phyloP scores from a whole-genome alignment of 2,113 vertebrate species.

The Notarius quadriscutis region DNA sequence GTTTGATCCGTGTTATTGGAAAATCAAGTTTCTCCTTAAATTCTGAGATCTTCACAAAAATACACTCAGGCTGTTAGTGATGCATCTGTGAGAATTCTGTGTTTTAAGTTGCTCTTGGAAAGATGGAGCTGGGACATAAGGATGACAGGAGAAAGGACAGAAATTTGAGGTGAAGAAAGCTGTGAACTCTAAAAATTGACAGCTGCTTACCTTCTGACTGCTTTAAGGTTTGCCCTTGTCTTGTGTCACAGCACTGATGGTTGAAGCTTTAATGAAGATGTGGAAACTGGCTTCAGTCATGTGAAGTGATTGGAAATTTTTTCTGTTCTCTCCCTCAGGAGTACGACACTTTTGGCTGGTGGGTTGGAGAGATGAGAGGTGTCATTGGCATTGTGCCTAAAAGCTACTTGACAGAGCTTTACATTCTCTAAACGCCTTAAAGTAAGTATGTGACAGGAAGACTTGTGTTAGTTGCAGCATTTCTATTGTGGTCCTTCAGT shows the following conservation, averaged over 20 bases:
- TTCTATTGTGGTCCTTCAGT: not conserved
- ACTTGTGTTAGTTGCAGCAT: not conserved
- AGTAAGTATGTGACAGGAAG: slow-evolving; percentile 72
- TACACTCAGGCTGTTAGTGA: not conserved
- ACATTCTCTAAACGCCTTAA: slow-evolving; percentile 79
- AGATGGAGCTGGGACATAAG: not conserved
- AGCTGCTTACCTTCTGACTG: slow-evolving; percentile 2
- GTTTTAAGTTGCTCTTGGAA: slow-evolving; percentile 31
- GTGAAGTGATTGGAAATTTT: not conserved
- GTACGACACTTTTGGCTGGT: slow-evolving; percentile 95
- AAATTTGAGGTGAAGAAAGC: slow-evolving; percentile 1
- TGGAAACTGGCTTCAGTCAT: not conserved
- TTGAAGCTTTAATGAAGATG: slow-evolving; percentile 10
- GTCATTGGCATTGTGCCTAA: slow-evolving; percentile 94
- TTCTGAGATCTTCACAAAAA: not conserved
- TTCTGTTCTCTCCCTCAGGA: slow-evolving; percentile 78
- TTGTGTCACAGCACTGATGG: slow-evolving; percentile 24
- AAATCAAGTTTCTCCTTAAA: not conserved
- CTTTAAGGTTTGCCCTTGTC: slow-evolving; percentile 26
- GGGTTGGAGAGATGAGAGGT: slow-evolving; percentile 96
- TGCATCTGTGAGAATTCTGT: slow-evolving; percentile 7
- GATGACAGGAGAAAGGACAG: not conserved
- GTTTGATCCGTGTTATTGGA: slow-evolving; percentile 23
- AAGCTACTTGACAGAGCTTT: slow-evolving; percentile 93
- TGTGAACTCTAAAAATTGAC: slow-evolving; percentile 27